Evolutionary conservation across 2,888 invertebrate genomes (phyloP).

Genomic region (Ecdyonurus torrentis): DNA sequence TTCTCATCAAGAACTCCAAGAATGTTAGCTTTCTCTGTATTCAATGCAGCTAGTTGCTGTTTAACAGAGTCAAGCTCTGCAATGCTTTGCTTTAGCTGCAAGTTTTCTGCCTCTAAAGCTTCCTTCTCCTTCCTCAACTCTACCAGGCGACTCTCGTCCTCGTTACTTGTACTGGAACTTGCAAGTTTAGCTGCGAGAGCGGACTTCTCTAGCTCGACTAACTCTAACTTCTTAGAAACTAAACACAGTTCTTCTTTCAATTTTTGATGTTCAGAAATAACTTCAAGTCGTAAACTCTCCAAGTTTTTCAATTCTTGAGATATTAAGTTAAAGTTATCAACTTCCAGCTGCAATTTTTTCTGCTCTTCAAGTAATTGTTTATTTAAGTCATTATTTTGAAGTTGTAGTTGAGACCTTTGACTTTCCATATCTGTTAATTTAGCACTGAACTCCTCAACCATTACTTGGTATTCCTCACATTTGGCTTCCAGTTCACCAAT

Average conservation of each 20-base stretch:
- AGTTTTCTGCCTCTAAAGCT: constrained; percentile 18
- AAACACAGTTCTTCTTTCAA: constrained; percentile 10
- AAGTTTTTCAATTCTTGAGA: constrained; percentile 9
- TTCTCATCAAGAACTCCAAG: constrained; percentile 10
- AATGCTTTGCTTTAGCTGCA: constrained; percentile 10
- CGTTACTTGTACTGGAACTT: no score
- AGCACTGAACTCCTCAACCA: no score
- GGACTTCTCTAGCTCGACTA: constrained; percentile 12
- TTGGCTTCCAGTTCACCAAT: constrained; percentile 11
- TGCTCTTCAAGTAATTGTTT: constrained; percentile 12
- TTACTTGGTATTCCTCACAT: constrained; percentile 15
- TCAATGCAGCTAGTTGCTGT: constrained; percentile 11
- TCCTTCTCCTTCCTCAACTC: constrained; percentile 12
- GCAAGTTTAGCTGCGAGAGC: no score
- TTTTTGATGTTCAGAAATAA: constrained; percentile 11
- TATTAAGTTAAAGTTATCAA: constrained; percentile 4
- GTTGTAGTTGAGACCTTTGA: constrained; percentile 18
- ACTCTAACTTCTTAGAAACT: constrained; percentile 9
- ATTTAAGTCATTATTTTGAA: constrained; percentile 15
- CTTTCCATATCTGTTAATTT: constrained; percentile 19
- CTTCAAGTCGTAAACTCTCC: constrained; percentile 11
- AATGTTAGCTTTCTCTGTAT: constrained; percentile 7
- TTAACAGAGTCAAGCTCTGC: constrained; percentile 9
- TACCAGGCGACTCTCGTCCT: no score
- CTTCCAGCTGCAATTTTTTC: constrained; percentile 12